Evolutionary conservation across 2,113 vertebrate genomes (phyloP).

Genomic region (Corapipo altera): DNA sequence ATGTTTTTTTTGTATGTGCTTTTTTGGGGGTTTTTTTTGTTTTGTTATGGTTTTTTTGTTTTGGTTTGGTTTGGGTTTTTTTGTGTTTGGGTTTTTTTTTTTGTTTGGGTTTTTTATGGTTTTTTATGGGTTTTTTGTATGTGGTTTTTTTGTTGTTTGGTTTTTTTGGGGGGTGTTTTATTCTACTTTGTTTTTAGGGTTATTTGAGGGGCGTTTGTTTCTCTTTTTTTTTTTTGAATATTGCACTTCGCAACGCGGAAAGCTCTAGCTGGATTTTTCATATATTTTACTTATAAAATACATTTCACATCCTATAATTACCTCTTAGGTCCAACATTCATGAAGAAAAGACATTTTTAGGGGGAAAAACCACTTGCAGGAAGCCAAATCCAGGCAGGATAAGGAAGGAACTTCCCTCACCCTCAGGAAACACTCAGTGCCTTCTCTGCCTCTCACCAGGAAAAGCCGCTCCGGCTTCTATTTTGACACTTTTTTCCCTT

Average conservation of each 20-base stretch:
- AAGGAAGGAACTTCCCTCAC: neutral
- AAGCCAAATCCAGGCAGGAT: neutral
- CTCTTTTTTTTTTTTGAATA: neutral
- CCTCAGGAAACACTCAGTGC: neutral
- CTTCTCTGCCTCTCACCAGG: neutral
- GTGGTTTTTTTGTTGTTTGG: too few species aligned
- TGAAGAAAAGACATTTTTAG: neutral
- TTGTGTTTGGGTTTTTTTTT: too few species aligned
- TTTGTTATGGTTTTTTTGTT: too few species aligned
- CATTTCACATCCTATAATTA: neutral
- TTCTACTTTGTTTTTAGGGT: too few species aligned
- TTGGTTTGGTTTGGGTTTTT: too few species aligned
- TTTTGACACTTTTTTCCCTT: neutral
- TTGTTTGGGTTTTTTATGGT: too few species aligned
- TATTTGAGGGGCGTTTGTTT: too few species aligned
- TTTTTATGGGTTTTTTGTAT: too few species aligned
- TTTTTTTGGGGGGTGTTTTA: too few species aligned
- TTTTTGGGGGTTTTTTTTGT: too few species aligned
- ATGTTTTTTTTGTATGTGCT: too few species aligned
- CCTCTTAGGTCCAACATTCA: too few species aligned
- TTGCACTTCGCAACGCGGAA: neutral
- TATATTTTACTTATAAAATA: fast-evolving
- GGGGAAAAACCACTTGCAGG: neutral
- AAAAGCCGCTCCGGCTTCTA: neutral
- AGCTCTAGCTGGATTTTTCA: neutral